These are phyloP conservation scores for Ormyrus nitidulus DNA, from an alignment of 2,888 invertebrate species.

Conservation along the genomic window DNA sequence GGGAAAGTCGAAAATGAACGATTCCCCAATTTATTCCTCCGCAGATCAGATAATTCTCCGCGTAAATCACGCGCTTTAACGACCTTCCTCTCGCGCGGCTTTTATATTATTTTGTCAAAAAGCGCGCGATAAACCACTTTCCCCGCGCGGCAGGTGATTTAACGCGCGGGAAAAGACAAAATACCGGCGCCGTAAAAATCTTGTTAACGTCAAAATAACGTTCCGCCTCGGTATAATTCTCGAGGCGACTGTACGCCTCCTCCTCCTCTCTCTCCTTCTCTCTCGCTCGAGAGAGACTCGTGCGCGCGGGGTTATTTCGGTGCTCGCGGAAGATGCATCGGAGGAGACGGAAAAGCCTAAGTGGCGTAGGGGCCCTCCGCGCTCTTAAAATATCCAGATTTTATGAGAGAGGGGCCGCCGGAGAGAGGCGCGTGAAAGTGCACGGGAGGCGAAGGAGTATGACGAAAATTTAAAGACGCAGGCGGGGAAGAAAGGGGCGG, in stretches of 20 bases:
- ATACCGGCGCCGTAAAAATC: constrained; percentile 17
- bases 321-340: neutral
- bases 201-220: constrained; percentile 27
- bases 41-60: too few species aligned
- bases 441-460: neutral
- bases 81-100: too few species aligned
- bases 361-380: neutral
- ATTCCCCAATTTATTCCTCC: too few species aligned
- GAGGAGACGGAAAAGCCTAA: neutral
- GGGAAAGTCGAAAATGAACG: too few species aligned
- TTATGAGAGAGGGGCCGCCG: neutral
- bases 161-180: constrained; percentile 1
- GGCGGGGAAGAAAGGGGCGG: neutral
- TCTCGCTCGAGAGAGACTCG: too few species aligned
- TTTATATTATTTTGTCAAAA: too few species aligned
- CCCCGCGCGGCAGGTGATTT: neutral
- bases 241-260: neutral
- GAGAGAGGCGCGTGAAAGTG: constrained; percentile 1
- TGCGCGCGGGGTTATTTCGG: constrained; percentile 19
- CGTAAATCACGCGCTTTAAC: too few species aligned
- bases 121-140: too few species aligned
- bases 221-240: constrained; percentile 7
- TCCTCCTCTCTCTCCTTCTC: neutral
- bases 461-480: neutral
- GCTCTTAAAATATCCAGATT: constrained; percentile 43